These are phyloP conservation scores for Drosophila siamana DNA, from an alignment of 2,888 invertebrate species.

Conservation along the genomic window DNA sequence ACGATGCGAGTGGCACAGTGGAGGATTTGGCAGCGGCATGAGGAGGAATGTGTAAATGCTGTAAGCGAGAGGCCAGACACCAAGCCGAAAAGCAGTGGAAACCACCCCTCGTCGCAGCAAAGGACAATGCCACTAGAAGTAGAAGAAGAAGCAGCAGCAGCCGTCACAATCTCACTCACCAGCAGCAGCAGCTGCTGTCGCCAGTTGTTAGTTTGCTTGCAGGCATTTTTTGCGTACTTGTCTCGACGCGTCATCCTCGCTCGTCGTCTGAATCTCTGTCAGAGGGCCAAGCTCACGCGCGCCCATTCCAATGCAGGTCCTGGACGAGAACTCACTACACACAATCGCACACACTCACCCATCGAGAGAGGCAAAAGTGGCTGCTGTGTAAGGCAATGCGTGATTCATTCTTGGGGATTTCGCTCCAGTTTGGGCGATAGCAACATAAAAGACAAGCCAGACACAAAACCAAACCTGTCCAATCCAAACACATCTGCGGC, in stretches of 20 bases:
- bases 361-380: conserved; percentile 26
- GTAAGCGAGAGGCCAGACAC: conserved; percentile 55
- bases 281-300: conserved; percentile 64
- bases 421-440: conserved; percentile 31
- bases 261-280: conserved; percentile 54
- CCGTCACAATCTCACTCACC: conserved; percentile 42
- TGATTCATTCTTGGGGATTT: conserved; percentile 60
- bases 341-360: neutral
- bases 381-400: conserved; percentile 37
- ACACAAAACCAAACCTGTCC: conserved; percentile 7
- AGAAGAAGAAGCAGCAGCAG: conserved; percentile 21
- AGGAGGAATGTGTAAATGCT: conserved; percentile 57
- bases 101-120: conserved; percentile 66
- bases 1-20: neutral
- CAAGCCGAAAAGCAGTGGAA: conserved; percentile 54
- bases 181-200: conserved; percentile 40
- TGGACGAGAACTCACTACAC: conserved; percentile 12
- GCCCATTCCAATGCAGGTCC: conserved; percentile 60
- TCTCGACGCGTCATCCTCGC: conserved; percentile 65
- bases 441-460: conserved; percentile 16
- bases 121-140: conserved; percentile 29
- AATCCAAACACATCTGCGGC: conserved; percentile 14
- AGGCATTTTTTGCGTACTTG: conserved; percentile 78
- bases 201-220: conserved; percentile 68
- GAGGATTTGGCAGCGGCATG: conserved; percentile 15